phyloP scores from a whole-genome alignment of 2,113 vertebrate species.

The Heterochromis multidens region DNA sequence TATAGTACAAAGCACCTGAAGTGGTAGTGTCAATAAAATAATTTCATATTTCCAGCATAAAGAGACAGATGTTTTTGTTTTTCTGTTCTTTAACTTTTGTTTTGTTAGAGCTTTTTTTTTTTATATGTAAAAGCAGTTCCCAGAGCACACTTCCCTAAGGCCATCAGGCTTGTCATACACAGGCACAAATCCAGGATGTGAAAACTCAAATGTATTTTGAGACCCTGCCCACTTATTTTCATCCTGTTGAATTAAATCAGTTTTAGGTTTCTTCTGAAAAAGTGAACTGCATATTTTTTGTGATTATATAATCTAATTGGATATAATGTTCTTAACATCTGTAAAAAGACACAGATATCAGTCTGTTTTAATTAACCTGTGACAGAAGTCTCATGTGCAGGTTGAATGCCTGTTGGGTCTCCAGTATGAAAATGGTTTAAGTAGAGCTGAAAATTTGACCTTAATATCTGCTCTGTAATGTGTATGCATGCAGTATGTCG shows the following conservation, averaged over 20 bases:
- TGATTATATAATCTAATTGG: neutral
- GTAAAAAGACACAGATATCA: neutral
- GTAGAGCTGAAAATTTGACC: constrained; percentile 58
- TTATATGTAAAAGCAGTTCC: neutral
- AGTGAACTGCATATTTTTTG: neutral
- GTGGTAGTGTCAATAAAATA: neutral
- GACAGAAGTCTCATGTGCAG: neutral
- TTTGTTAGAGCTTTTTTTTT: neutral
- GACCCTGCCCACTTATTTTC: neutral
- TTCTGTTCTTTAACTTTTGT: neutral
- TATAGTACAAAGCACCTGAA: neutral
- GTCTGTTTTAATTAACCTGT: neutral
- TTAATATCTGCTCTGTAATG: neutral
- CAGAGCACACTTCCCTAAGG: neutral
- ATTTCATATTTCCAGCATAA: neutral
- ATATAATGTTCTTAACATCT: neutral
- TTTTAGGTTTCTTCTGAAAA: neutral
- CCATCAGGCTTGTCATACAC: neutral
- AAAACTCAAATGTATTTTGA: neutral
- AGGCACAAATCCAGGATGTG: neutral
- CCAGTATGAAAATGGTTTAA: neutral
- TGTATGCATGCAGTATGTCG: neutral
- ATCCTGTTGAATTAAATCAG: neutral
- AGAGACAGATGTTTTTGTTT: neutral
- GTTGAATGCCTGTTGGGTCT: neutral